phyloP scores from a whole-genome alignment of 2,888 invertebrate genomes.

The Anorthoa munda region DNA sequence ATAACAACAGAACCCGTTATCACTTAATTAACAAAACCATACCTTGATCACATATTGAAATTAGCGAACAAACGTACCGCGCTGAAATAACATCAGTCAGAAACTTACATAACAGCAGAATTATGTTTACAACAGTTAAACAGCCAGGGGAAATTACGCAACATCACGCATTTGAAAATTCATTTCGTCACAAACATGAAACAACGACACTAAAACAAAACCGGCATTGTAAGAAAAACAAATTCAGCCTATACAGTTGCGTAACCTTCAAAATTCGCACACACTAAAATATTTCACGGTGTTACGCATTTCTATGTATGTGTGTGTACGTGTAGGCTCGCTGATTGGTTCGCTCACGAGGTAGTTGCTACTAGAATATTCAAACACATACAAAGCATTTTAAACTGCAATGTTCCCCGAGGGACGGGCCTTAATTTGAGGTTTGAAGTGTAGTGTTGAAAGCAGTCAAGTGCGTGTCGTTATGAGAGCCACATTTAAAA shows the following conservation, averaged over 20 bases:
- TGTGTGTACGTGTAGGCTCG: background rate
- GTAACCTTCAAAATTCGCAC: constrained; percentile 55
- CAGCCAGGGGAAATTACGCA: constrained; percentile 31
- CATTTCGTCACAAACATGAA: constrained; percentile 50
- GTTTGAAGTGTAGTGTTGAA: constrained; percentile 67
- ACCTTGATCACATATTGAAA: constrained; percentile 52
- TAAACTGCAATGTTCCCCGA: constrained; percentile 64
- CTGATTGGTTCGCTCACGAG: constrained; percentile 63
- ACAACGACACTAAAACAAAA: constrained; percentile 45
- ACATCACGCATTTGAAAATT: constrained; percentile 47
- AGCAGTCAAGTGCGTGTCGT: constrained; percentile 67
- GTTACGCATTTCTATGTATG: constrained; percentile 18
- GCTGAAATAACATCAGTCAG: constrained; percentile 23
- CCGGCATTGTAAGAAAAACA: constrained; percentile 59
- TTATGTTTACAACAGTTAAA: constrained; percentile 43
- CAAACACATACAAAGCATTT: constrained; percentile 67
- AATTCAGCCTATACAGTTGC: constrained; percentile 44
- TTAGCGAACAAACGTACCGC: constrained; percentile 31
- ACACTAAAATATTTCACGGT: constrained; percentile 50
- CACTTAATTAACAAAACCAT: constrained; percentile 34
- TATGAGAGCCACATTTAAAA: constrained; percentile 52
- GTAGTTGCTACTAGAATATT: constrained; percentile 71
- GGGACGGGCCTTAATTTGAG: constrained; percentile 69
- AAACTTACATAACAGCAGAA: constrained; percentile 41
- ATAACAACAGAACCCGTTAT: constrained; percentile 10